Evolutionary conservation across 2,888 invertebrate species (phyloP).

Genomic region (Patella depressa): DNA sequence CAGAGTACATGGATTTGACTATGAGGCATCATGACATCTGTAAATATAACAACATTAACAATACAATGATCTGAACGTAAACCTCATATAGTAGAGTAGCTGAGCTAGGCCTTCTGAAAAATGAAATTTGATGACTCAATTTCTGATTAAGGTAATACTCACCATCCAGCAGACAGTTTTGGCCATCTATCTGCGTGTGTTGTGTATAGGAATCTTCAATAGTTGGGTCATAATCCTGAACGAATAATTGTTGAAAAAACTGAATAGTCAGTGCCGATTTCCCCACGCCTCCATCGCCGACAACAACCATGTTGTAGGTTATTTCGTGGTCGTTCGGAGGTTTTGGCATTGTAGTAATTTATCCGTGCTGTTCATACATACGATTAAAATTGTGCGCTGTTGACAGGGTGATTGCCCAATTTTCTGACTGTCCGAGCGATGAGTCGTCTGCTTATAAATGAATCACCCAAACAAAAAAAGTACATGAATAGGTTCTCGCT

Average conservation of each 20-base stretch:
- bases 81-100: no score
- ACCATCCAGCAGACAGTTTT: slow-evolving; percentile 93
- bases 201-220: slow-evolving; percentile 96
- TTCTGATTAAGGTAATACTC: slow-evolving; percentile 47
- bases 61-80: no score
- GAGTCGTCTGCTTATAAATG: background rate
- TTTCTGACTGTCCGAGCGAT: background rate
- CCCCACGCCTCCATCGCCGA: slow-evolving; percentile 94
- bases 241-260: slow-evolving; percentile 94
- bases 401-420: background rate
- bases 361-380: background rate
- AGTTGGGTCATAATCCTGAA: slow-evolving; percentile 95
- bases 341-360: slow-evolving; percentile 61
- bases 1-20: no score
- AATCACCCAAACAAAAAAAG: background rate
- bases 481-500: background rate
- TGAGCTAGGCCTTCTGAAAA: background rate
- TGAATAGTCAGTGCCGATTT: slow-evolving; percentile 94
- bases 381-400: background rate
- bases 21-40: no score
- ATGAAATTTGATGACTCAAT: no score
- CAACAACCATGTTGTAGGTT: slow-evolving; percentile 89
- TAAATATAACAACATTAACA: no score
- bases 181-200: slow-evolving; percentile 92
- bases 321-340: slow-evolving; percentile 72